Percentiles rank a stretch among this genome's conserved stretches.
These are phyloP conservation scores for Drosophila nigromelanica DNA, from an alignment of 1,140 invertebrate species.

Conservation along the genomic window DNA sequence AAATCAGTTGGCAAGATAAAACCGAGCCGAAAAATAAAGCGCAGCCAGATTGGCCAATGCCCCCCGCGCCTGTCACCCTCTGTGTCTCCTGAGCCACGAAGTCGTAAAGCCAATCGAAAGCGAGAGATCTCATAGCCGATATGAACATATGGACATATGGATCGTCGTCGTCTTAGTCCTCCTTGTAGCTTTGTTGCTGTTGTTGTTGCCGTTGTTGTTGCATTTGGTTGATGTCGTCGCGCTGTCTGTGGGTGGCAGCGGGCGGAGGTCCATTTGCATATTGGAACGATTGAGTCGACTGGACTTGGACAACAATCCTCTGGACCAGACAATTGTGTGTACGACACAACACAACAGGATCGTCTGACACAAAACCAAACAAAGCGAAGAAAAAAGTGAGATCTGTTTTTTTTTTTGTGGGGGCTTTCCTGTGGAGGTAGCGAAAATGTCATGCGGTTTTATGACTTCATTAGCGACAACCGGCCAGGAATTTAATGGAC, in stretches of 20 bases:
- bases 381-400: constrained; percentile 56
- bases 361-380: constrained; percentile 33
- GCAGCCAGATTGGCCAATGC: constrained; percentile 38
- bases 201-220: neutral
- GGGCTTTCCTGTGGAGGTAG: constrained; percentile 54
- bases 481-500: constrained; percentile 71
- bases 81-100: constrained; percentile 23
- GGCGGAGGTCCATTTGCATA: constrained; percentile 70
- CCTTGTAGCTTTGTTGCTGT: neutral
- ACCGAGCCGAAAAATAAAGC: constrained; percentile 54
- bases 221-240: constrained; percentile 15
- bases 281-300: constrained; percentile 66
- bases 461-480: constrained; percentile 80
- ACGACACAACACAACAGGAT: constrained; percentile 42
- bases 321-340: constrained; percentile 48
- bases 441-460: constrained; percentile 80
- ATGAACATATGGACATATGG: constrained; percentile 72
- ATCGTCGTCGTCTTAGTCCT: constrained; percentile 34
- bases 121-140: constrained; percentile 67
- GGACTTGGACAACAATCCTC: constrained; percentile 25
- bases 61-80: neutral
- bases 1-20: constrained; percentile 69
- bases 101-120: constrained; percentile 73
- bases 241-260: constrained; percentile 71
- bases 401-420: constrained; percentile 35